Percentiles rank a stretch among this genome's conserved stretches.
Conservation (phyloP, 2,888 invertebrate species). For the Willowsia nigromaculata region DNA sequence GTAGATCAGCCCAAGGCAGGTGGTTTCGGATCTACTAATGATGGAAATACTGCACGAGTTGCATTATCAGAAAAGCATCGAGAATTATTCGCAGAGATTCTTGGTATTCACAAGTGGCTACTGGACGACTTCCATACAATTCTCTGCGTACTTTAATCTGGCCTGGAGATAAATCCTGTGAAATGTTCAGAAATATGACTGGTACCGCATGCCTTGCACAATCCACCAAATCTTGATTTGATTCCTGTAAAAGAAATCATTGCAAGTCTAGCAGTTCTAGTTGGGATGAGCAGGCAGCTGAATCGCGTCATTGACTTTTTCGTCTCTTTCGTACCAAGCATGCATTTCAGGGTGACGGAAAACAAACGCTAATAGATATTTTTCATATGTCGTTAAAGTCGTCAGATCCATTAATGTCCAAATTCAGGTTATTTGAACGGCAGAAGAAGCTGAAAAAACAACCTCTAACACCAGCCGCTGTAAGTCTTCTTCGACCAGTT, state of each 20-base stretch:
- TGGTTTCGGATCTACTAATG: conserved; percentile 52
- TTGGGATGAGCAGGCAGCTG: not conserved
- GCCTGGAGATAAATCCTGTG: not conserved
- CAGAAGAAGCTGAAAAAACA: not conserved
- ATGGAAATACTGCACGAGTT: conserved; percentile 55
- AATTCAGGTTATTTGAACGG: not conserved
- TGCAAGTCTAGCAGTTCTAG: no score
- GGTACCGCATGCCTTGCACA: conserved; percentile 48
- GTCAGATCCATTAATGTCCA: not conserved
- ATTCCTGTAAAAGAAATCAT: no score
- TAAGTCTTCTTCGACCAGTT: not conserved
- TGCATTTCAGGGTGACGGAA: not conserved
- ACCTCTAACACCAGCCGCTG: not conserved
- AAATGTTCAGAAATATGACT: conserved; percentile 34
- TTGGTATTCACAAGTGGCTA: conserved; percentile 26
- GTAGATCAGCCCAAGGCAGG: conserved; percentile 45
- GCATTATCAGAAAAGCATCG: conserved; percentile 40
- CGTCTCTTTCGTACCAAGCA: not conserved
- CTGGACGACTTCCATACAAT: conserved; percentile 15
- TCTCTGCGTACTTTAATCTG: not conserved
- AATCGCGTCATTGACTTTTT: not conserved
- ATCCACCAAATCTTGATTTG: conserved; percentile 57
- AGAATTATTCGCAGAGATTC: conserved; percentile 40
- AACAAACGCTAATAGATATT: not conserved
- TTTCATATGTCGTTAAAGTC: not conserved